Conservation (phyloP, 1,140 invertebrate genomes). For the Lucilia sericata region DNA sequence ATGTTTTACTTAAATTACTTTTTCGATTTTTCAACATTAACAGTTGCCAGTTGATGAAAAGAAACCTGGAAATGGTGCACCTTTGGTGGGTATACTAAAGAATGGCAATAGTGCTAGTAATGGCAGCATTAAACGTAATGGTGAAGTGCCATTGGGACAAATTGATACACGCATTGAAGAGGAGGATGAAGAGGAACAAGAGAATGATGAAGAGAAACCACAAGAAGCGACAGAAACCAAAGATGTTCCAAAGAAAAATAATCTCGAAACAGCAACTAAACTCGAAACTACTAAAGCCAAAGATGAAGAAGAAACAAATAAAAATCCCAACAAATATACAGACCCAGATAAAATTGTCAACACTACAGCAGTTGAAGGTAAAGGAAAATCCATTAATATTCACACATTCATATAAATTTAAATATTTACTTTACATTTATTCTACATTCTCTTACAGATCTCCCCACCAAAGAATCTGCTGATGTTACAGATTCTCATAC, state of each 20-base stretch:
- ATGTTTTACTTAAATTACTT: not conserved
- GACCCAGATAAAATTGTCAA: not conserved
- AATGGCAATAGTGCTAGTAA: conserved; percentile 60
- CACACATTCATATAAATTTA: too few species aligned
- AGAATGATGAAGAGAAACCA: conserved; percentile 26
- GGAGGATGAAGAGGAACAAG: conserved; percentile 54
- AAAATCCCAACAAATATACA: not conserved
- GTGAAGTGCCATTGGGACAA: conserved; percentile 54
- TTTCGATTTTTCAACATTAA: not conserved
- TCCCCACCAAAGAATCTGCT: conserved; percentile 24
- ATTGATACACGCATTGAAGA: conserved; percentile 56
- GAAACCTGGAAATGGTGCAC: conserved; percentile 61
- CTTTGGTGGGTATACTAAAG: conserved; percentile 65
- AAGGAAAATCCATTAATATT: too few species aligned
- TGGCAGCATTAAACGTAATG: conserved; percentile 55
- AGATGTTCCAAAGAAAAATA: conserved; percentile 21
- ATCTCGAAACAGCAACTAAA: not conserved
- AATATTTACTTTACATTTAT: too few species aligned
- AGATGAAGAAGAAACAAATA: conserved; percentile 24
- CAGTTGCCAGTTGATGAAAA: conserved; percentile 67
- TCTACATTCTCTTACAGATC: not conserved
- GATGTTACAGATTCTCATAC: not conserved
- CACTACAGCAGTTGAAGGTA: not conserved
- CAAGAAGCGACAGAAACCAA: not conserved
- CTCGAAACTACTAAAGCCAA: not conserved